Percentiles rank a stretch among this genome's conserved stretches.
phyloP scores from a whole-genome alignment of 1,140 invertebrate genomes.

The Trachelipus rathkii region DNA sequence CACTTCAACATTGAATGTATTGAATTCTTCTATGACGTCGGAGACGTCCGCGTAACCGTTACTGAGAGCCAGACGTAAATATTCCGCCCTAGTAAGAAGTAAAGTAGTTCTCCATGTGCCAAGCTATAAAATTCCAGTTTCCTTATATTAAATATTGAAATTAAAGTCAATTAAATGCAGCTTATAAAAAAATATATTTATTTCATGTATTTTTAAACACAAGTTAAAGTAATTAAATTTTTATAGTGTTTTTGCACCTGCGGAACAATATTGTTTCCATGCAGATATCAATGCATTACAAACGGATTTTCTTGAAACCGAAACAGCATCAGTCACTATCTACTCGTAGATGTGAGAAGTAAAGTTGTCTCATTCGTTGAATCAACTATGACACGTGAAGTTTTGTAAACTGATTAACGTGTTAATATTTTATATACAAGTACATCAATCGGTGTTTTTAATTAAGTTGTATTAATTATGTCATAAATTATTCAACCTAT shows the following conservation, averaged over 20 bases:
- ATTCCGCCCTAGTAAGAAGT: constrained; percentile 7
- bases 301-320: constrained; percentile 6
- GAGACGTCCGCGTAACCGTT: constrained; percentile 1
- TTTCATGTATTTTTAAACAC: no score
- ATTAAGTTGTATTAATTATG: no score
- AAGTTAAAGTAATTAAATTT: neutral
- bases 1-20: neutral
- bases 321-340: constrained; percentile 6
- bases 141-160: neutral
- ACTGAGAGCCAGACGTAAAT: constrained; percentile 9
- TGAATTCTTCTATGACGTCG: constrained; percentile 12
- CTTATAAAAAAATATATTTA: no score
- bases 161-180: neutral
- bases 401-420: neutral
- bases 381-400: neutral
- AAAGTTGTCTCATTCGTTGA: neutral
- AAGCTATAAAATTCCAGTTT: neutral
- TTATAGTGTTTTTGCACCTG: neutral
- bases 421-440: no score
- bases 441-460: no score
- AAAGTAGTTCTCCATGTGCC: neutral
- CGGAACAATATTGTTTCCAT: constrained; percentile 8
- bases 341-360: neutral
- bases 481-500: no score
- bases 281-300: constrained; percentile 12